Conservation (phyloP, 2,888 invertebrate species). For the Nycteola revayana region DNA sequence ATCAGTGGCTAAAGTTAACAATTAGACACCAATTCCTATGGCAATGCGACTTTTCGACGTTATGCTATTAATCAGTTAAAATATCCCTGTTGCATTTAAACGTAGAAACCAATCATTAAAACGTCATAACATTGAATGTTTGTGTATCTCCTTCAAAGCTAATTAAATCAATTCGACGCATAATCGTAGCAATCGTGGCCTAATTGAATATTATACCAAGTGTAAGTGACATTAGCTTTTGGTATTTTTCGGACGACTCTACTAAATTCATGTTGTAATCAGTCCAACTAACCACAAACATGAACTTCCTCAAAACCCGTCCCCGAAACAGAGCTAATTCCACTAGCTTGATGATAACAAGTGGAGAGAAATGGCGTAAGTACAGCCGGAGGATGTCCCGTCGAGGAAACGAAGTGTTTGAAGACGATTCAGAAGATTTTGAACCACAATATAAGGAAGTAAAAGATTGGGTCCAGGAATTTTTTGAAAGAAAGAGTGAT, state of each 20-base stretch:
- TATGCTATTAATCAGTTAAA: too few species aligned
- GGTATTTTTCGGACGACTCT: conserved; percentile 20
- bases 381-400: conserved; percentile 47
- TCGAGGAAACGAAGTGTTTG: conserved; percentile 30
- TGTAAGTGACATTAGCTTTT: conserved; percentile 34
- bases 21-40: too few species aligned
- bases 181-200: conserved; percentile 45
- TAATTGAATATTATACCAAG: conserved; percentile 41
- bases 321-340: conserved; percentile 52
- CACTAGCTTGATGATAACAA: conserved; percentile 43
- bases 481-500: conserved; percentile 53
- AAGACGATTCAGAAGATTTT: conserved; percentile 56
- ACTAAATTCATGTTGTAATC: conserved; percentile 45
- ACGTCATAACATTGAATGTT: too few species aligned
- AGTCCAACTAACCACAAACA: conserved; percentile 26
- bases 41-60: too few species aligned
- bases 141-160: too few species aligned
- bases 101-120: too few species aligned
- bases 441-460: conserved; percentile 48
- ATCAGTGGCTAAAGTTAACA: too few species aligned
- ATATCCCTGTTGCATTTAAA: too few species aligned
- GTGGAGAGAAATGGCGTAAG: conserved; percentile 58
- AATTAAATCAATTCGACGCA: too few species aligned
- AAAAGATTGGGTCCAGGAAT: conserved; percentile 64
- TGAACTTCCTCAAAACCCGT: conserved; percentile 65